Conservation (phyloP, 1,140 invertebrate species). For the Drosophila kohkoa region DNA sequence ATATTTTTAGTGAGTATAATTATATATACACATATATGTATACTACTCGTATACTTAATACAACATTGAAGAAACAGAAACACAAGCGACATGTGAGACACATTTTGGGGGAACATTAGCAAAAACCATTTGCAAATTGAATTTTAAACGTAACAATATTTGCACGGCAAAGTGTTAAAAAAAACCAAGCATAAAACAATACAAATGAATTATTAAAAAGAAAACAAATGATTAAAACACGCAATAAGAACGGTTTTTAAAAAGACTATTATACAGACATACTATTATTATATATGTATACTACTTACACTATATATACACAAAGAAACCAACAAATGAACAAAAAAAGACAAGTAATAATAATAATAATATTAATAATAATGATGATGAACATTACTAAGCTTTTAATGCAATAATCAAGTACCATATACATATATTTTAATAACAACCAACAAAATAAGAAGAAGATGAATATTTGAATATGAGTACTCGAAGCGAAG, state of each 20-base stretch:
- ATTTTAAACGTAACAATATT: conserved; percentile 77
- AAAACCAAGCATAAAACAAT: conserved; percentile 9
- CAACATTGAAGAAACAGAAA: conserved; percentile 23
- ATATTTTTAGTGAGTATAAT: conserved; percentile 66
- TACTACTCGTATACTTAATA: conserved; percentile 2
- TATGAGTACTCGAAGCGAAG: conserved; percentile 15
- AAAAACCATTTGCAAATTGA: conserved; percentile 74
- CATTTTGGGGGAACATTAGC: conserved; percentile 81
- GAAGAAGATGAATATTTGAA: conserved; percentile 33
- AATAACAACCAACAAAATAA: conserved; percentile 38
- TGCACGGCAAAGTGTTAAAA: conserved; percentile 73
- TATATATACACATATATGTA: conserved; percentile 7
- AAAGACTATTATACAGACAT: conserved; percentile 75
- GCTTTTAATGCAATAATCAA: conserved; percentile 83
- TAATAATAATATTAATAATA: conserved; percentile 11
- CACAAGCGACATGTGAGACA: conserved; percentile 79
- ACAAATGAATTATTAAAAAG: not conserved
- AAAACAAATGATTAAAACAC: conserved; percentile 44
- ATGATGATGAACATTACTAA: conserved; percentile 69
- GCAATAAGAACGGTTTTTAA: conserved; percentile 80
- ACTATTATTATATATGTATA: conserved; percentile 45
- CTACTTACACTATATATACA: conserved; percentile 49
- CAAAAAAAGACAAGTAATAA: conserved; percentile 21
- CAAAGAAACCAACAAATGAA: conserved; percentile 39
- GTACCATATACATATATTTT: conserved; percentile 72